Conservation (phyloP, 2,113 vertebrate genomes). For the Sebastes schlegelii region DNA sequence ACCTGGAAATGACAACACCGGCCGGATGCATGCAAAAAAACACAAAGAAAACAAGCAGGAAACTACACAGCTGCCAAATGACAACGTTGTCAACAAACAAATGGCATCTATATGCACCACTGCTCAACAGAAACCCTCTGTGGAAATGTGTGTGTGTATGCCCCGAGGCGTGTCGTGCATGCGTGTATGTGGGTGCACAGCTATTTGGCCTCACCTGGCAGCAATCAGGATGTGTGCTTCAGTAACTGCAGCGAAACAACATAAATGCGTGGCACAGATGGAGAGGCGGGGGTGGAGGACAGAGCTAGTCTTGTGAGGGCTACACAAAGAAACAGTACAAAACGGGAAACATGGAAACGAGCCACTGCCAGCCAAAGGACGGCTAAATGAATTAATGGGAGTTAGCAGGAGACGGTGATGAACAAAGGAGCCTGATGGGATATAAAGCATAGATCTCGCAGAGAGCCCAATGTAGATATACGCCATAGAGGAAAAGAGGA, state of each 20-base stretch:
- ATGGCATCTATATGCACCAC: constrained; percentile 43
- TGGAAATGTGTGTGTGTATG: background rate
- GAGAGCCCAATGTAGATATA: background rate
- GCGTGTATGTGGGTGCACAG: constrained; percentile 19
- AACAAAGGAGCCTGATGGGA: constrained; percentile 36
- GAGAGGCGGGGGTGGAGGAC: constrained; percentile 67
- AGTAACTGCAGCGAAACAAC: constrained; percentile 61
- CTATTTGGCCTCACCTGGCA: constrained; percentile 66
- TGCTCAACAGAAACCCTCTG: constrained; percentile 17
- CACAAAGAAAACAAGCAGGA: constrained; percentile 8
- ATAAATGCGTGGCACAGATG: constrained; percentile 70
- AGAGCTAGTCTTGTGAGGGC: constrained; percentile 49
- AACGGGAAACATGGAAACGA: constrained; percentile 50
- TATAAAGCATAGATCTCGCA: background rate
- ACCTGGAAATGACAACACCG: constrained; percentile 40
- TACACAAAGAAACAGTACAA: constrained; percentile 54
- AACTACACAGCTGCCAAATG: constrained; percentile 21
- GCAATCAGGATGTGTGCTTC: constrained; percentile 66
- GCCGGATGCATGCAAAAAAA: background rate
- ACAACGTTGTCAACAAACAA: constrained; percentile 37
- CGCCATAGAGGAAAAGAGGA: background rate
- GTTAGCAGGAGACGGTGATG: constrained; percentile 37
- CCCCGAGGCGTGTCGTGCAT: background rate
- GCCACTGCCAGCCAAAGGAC: constrained; percentile 47
- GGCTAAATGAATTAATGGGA: constrained; percentile 58